Evolutionary conservation across 2,113 vertebrate species (phyloP).

Genomic region (Ginglymostoma cirratum): DNA sequence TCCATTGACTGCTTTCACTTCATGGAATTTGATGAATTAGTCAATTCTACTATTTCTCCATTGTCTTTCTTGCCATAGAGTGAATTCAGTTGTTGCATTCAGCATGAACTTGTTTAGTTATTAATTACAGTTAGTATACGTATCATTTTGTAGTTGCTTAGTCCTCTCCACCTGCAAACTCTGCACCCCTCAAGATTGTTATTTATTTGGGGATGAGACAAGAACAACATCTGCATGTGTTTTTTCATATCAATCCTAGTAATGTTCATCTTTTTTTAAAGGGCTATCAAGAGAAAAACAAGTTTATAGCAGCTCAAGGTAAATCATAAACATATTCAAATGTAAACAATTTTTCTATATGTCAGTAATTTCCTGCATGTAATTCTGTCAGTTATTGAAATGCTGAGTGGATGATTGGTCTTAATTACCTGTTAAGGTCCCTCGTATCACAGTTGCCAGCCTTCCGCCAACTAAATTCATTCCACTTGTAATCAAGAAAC

Average conservation of each 20-base stretch:
- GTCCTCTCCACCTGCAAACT: neutral
- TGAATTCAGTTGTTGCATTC: neutral
- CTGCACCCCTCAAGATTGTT: neutral
- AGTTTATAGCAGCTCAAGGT: slow-evolving; percentile 98
- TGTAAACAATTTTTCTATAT: neutral
- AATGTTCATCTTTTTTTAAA: slow-evolving; percentile 44
- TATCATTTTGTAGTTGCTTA: neutral
- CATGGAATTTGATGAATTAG: neutral
- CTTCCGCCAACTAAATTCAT: too few species aligned
- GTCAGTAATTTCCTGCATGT: neutral
- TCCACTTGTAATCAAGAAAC: too few species aligned
- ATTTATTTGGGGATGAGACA: neutral
- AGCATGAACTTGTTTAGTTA: neutral
- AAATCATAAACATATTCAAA: slow-evolving; percentile 40
- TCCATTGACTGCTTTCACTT: neutral
- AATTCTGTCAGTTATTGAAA: slow-evolving; percentile 1
- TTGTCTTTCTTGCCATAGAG: neutral
- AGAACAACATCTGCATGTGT: neutral
- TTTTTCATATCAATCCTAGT: neutral
- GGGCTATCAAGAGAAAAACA: slow-evolving; percentile 98
- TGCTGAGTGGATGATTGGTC: neutral
- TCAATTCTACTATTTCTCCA: neutral
- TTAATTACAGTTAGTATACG: neutral
- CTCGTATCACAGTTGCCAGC: too few species aligned
- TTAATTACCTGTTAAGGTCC: too few species aligned